Evolutionary conservation across 2,113 vertebrate species (phyloP), one percentile per base, ranked within the genome.

Genomic region (Eleginops maclovinus): DNA sequence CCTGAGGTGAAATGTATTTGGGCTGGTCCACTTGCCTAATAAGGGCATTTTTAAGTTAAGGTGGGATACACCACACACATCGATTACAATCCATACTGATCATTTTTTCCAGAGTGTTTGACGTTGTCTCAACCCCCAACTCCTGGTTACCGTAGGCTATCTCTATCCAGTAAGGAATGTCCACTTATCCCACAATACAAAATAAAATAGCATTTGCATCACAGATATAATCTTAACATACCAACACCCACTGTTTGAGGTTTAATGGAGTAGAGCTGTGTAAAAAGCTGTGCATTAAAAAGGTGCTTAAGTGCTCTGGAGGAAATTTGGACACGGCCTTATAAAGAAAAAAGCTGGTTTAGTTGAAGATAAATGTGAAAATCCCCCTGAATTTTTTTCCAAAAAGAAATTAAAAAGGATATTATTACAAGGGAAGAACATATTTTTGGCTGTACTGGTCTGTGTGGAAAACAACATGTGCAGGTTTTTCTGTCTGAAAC

Each of bases 401-500:
- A 13, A 15, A 2, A 7, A 44, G 58, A 11, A 36, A 21, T 56
- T 58, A 4, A 58, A 2, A 54, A 76, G n/a, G 9, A 46, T 22
- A 36, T 43, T 12, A 40, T 28, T 15, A 6, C 24, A 59, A 16
- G 31, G 44, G 40, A 51, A 68, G 49, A 16, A 55, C 2, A 54
- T 15, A 15, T 21, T 15, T 43, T 56, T 81, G n/a, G 1, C 31
- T 71, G 14, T 50, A 62, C 9, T 49, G n/a, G 5, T 19, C 17
- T 77, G 16, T 28, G 58, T 17, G 74, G 53, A 62, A 78, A 41
- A 70, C 4, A 9, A 58, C 47, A 0, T 0, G 3, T 21, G 46
- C 58, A 19, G 49, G 14, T 58, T n/a, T n/a, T n/a, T n/a, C 69
- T 61, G 12, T 49, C n/a, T n/a, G 15, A 61, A 70, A 31, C 43